Percentiles rank a stretch among this genome's conserved stretches.
Conservation (phyloP, 2,113 vertebrate species). For the Parus major region DNA sequence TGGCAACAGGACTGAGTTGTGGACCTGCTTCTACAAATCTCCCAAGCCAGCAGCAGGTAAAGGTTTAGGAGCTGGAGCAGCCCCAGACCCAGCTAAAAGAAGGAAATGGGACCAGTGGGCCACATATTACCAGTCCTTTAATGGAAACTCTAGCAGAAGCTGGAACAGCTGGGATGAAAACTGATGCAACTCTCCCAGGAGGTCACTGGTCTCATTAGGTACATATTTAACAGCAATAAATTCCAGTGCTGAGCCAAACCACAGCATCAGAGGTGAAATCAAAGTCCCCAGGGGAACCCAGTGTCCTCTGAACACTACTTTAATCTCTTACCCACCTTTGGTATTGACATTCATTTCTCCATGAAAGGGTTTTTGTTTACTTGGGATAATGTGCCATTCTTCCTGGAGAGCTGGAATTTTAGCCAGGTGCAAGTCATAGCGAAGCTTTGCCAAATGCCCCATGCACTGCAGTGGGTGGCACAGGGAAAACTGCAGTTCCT, state of each 20-base stretch:
- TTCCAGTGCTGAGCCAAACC: not conserved
- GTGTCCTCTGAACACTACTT: not conserved
- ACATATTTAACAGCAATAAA: not conserved
- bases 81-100: not conserved
- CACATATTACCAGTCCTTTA: not conserved
- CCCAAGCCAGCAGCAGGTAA: not conserved
- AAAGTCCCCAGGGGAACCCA: not conserved
- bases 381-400: not conserved
- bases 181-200: not conserved
- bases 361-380: not conserved
- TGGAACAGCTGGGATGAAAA: not conserved
- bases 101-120: not conserved
- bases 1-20: not conserved
- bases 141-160: not conserved
- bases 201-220: slow-evolving; percentile 5
- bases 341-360: not conserved
- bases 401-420: not conserved
- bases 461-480: accelerated
- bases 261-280: not conserved
- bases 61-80: not conserved
- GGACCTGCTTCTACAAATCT: not conserved
- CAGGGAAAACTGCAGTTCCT: not conserved
- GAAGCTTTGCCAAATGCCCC: not conserved
- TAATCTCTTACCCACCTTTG: not conserved
- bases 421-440: not conserved